These are phyloP conservation scores for Glyphotaelius pellucidus DNA, from an alignment of 2,888 invertebrate species.

Conservation along the genomic window DNA sequence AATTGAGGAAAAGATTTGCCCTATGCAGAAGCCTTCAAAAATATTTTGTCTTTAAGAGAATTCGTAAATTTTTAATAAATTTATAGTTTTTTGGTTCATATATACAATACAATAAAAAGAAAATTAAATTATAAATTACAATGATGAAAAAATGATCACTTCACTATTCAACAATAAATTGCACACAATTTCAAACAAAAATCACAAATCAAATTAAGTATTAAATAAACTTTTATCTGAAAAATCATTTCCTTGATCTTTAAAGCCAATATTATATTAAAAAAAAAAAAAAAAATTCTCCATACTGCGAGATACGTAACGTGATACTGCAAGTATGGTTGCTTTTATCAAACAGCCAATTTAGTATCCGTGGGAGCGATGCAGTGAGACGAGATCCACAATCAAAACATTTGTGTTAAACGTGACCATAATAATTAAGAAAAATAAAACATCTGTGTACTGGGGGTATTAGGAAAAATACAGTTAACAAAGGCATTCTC, in stretches of 20 bases:
- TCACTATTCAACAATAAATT: slow-evolving; percentile 40
- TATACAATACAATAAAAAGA: slow-evolving; percentile 21
- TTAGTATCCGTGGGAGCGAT: not conserved
- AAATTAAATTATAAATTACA: slow-evolving; percentile 1
- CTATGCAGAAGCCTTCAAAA: slow-evolving; percentile 51
- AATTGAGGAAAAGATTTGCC: slow-evolving; percentile 45
- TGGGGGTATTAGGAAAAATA: not conserved
- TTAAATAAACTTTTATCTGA: not conserved
- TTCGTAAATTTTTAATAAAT: slow-evolving; percentile 19
- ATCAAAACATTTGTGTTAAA: not conserved
- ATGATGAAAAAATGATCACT: slow-evolving; percentile 14
- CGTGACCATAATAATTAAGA: not conserved
- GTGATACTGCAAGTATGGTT: not conserved
- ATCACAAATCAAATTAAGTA: slow-evolving; percentile 37
- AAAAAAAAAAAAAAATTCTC: not conserved
- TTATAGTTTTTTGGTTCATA: slow-evolving; percentile 30
- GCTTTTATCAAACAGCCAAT: slow-evolving; percentile 15
- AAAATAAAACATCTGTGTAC: not conserved
- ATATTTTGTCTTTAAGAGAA: slow-evolving; percentile 43
- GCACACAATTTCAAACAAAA: slow-evolving; percentile 46
- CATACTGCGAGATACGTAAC: not conserved
- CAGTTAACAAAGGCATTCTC: not conserved
- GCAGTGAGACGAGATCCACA: not conserved
- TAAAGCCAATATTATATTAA: not conserved
- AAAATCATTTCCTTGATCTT: not conserved